Percentiles rank a stretch among this genome's conserved stretches.
phyloP scores from a whole-genome alignment of 2,888 invertebrate species.

The Hylaea fasciaria region DNA sequence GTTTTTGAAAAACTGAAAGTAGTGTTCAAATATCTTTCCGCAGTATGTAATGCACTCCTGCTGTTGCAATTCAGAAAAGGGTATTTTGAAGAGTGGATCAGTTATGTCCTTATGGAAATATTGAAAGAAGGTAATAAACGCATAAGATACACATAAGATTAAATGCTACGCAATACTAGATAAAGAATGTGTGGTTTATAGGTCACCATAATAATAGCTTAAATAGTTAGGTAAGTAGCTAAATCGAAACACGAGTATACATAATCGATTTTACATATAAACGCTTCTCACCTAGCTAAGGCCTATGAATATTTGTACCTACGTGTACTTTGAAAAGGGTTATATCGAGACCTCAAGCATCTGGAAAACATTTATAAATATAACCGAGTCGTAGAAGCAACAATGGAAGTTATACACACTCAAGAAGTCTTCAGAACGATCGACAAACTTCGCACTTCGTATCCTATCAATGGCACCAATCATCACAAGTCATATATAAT shows the following conservation, averaged over 20 bases:
- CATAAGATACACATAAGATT: slow-evolving; percentile 39
- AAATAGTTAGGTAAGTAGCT: slow-evolving; percentile 41
- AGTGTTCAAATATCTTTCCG: background rate
- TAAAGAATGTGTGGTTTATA: slow-evolving; percentile 38
- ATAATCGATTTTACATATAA: slow-evolving; percentile 33
- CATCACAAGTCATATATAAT: slow-evolving; percentile 84
- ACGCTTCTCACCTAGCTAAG: slow-evolving; percentile 20
- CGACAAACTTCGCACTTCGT: slow-evolving; percentile 73
- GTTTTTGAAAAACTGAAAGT: background rate
- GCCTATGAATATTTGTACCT: background rate
- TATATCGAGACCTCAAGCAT: slow-evolving; percentile 8
- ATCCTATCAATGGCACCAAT: slow-evolving; percentile 84
- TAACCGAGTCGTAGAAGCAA: slow-evolving; percentile 58
- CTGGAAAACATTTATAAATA: slow-evolving; percentile 34
- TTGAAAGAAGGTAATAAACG: slow-evolving; percentile 35
- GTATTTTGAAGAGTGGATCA: slow-evolving; percentile 40
- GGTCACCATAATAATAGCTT: slow-evolving; percentile 41
- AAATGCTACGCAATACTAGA: slow-evolving; percentile 43
- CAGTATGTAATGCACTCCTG: background rate
- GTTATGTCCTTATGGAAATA: slow-evolving; percentile 41
- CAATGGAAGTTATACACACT: slow-evolving; percentile 78
- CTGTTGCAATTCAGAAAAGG: background rate
- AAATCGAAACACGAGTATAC: slow-evolving; percentile 38
- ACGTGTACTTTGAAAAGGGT: background rate
- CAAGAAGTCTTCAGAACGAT: slow-evolving; percentile 67